Evolutionary conservation across 2,113 vertebrate species (phyloP), one percentile per base, ranked within the genome.

Genomic region (Apaloderma vittatum): DNA sequence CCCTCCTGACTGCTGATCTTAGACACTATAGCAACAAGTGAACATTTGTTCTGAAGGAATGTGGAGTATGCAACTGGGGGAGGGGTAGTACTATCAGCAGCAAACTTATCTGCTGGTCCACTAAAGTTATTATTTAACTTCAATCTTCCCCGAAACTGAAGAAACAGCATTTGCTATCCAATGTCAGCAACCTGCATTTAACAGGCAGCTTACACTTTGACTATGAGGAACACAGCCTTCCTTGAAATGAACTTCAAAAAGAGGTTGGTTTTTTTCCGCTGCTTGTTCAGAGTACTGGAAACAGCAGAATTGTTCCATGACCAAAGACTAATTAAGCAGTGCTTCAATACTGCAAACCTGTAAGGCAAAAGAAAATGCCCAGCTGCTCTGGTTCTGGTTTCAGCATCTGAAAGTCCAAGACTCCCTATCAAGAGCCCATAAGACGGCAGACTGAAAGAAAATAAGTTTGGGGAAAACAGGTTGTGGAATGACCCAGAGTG

Each of bases 1-100:
- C 95, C 97, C 97, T 98, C 97, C 93, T 90, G 97, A 97, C 97
- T 97, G 97, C 97, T 97, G 97, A 97, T 98, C 98, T 98, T 98
- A 97, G 98, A 97, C 98, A 97, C 98, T 98, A 98, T 97, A 98
- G 98, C 98, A 98, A 99, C 99, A 99, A 99, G 98, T 97, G 98
- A 99, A 98, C 98, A 98, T 99, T 99, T 99, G 98, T 99, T 99
- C 98, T 88, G 94, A 97, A 99, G 98, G 99, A 99, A 99, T 99
- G 98, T 61, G 15, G 98, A 98, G 98, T 97, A 99, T 99, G 99
- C 95, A 97, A 66, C 96, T 81, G 98, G 98, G 98, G 98, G 98
- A 98, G 97, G 98, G 98, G 97, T 94, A 94, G 94, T 94, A 97
- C 94, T 95, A 86, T 98, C 97, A 93, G 97, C 83, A 90, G 90